Conservation (phyloP, 1,140 invertebrate species). For the Halesus radiatus region DNA sequence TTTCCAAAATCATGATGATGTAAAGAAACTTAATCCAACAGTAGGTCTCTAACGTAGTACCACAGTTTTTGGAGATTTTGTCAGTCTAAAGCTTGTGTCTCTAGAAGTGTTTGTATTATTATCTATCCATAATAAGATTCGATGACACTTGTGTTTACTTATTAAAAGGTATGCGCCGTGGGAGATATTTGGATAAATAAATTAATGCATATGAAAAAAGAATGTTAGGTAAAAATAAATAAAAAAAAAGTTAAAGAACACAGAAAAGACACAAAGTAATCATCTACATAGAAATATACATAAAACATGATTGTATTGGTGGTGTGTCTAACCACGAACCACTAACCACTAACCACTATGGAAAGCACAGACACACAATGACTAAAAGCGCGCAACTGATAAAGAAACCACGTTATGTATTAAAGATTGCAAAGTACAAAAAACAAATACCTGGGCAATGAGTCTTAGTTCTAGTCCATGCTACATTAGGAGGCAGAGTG, state of each 20-base stretch:
- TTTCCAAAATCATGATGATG: no score
- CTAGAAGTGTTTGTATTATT: no score
- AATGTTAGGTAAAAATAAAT: background rate
- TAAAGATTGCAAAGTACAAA: conserved; percentile 55
- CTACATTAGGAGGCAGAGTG: conserved; percentile 56
- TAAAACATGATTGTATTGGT: no score
- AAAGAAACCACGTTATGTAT: conserved; percentile 33
- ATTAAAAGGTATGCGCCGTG: background rate
- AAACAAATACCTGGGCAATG: conserved; percentile 58
- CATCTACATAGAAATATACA: no score
- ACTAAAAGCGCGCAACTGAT: conserved; percentile 50
- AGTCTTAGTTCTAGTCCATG: conserved; percentile 58
- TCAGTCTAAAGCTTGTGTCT: no score
- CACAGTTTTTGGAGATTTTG: no score
- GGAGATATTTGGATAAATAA: background rate
- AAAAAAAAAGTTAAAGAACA: background rate
- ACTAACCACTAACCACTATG: background rate
- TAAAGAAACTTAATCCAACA: no score
- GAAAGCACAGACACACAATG: conserved; percentile 15
- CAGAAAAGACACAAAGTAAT: background rate
- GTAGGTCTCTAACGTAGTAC: no score
- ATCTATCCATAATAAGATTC: background rate
- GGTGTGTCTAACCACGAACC: no score
- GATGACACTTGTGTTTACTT: background rate
- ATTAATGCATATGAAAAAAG: background rate